Evolutionary conservation across 1,140 invertebrate genomes (phyloP).

Genomic region (Eurytemora carolleeae): DNA sequence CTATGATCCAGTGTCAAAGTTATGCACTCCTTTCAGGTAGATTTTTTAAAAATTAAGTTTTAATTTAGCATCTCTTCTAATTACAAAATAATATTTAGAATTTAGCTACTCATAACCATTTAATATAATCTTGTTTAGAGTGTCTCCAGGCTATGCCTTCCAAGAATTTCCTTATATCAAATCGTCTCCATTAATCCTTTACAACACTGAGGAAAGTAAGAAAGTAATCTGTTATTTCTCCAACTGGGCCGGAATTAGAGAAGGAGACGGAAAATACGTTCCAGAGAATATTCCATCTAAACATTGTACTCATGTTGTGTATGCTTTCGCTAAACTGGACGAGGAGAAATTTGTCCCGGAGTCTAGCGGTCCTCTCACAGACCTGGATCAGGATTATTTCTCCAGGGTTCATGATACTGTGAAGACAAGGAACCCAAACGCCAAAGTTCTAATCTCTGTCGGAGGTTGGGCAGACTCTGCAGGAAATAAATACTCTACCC

Average conservation of each 20-base stretch:
- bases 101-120: too few relatives aligned
- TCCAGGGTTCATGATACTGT: conserved; percentile 21
- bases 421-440: conserved; percentile 26
- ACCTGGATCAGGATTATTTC: conserved; percentile 56
- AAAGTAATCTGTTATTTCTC: conserved; percentile 65
- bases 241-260: conserved; percentile 67
- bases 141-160: too few relatives aligned
- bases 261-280: conserved; percentile 55
- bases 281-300: conserved; percentile 57
- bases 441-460: conserved; percentile 47
- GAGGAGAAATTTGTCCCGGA: conserved; percentile 48
- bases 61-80: neutral
- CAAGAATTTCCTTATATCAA: too few relatives aligned
- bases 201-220: too few relatives aligned
- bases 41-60: neutral
- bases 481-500: conserved; percentile 56
- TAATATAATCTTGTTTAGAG: too few relatives aligned
- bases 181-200: too few relatives aligned
- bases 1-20: conserved; percentile 23
- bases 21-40: conserved; percentile 21
- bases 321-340: conserved; percentile 68
- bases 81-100: too few relatives aligned
- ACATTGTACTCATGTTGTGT: conserved; percentile 68
- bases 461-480: conserved; percentile 78
- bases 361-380: conserved; percentile 60